phyloP scores from a whole-genome alignment of 2,113 vertebrate genomes.

The Piliocolobus tephrosceles region DNA sequence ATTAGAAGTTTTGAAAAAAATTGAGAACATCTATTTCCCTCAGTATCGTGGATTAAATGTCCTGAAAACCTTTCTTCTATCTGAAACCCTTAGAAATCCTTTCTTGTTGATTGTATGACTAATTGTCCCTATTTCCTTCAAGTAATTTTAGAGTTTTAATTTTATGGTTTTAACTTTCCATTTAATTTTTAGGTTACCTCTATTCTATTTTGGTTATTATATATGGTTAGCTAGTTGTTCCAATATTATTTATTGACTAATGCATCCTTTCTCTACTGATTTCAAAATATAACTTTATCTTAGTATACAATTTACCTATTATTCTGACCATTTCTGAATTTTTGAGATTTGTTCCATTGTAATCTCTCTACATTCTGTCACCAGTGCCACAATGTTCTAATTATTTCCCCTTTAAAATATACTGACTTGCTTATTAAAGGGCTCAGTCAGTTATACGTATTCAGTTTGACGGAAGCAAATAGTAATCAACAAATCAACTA shows the following conservation, averaged over 20 bases:
- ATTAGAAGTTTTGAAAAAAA: background rate
- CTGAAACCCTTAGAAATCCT: background rate
- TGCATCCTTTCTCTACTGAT: background rate
- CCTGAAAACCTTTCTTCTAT: background rate
- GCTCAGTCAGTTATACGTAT: background rate
- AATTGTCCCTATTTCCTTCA: background rate
- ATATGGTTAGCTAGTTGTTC: background rate
- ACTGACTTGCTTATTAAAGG: background rate
- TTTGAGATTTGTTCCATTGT: background rate
- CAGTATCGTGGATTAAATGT: background rate
- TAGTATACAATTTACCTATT: background rate
- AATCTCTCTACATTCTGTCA: background rate
- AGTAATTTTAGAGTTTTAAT: background rate
- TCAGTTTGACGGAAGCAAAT: background rate
- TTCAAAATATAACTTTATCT: background rate
- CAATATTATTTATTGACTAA: background rate
- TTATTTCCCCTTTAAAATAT: background rate
- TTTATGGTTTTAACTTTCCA: background rate
- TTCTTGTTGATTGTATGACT: background rate
- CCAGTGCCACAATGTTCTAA: background rate
- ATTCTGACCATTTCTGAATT: background rate
- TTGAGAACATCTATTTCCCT: background rate
- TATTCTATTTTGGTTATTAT: background rate
- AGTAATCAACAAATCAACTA: background rate
- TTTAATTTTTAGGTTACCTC: background rate